Conservation (phyloP, 2,888 invertebrate genomes). For the Sussaba pulchella region DNA sequence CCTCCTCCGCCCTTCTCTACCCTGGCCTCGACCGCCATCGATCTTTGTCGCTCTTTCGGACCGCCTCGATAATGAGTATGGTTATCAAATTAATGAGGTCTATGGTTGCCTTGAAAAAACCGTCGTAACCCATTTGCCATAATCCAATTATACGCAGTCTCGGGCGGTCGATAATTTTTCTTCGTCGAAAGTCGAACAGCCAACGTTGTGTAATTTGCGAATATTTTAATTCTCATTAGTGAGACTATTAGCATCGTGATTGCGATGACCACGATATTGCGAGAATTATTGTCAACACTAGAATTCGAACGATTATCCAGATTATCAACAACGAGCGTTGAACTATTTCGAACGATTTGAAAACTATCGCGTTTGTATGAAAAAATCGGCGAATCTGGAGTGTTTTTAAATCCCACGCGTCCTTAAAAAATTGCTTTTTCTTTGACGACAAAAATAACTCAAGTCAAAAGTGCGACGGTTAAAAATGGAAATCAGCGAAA, state of each 20-base stretch:
- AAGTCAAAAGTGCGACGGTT: too few species aligned
- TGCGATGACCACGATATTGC: too few species aligned
- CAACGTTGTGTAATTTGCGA: not conserved
- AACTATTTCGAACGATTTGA: too few species aligned
- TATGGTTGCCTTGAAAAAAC: slow-evolving; percentile 61
- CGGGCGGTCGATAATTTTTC: slow-evolving; percentile 12
- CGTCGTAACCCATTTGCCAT: slow-evolving; percentile 33
- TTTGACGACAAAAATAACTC: too few species aligned
- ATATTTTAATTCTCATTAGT: slow-evolving; percentile 7
- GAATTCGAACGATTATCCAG: too few species aligned
- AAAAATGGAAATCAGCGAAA: too few species aligned
- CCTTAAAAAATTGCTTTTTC: too few species aligned
- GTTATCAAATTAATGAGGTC: slow-evolving; percentile 68
- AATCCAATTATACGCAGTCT: slow-evolving; percentile 29
- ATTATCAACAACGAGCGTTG: too few species aligned
- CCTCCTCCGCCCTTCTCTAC: not conserved
- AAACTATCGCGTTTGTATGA: too few species aligned
- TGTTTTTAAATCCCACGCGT: too few species aligned
- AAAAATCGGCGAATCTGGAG: too few species aligned
- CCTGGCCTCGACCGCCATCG: slow-evolving; percentile 12
- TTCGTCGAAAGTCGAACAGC: slow-evolving; percentile 11
- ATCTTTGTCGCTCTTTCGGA: not conserved
- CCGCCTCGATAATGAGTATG: slow-evolving; percentile 49
- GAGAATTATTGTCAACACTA: too few species aligned
- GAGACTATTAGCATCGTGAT: not conserved